Conservation (phyloP, 2,113 vertebrate species). For the Falcunculus frontatus region DNA sequence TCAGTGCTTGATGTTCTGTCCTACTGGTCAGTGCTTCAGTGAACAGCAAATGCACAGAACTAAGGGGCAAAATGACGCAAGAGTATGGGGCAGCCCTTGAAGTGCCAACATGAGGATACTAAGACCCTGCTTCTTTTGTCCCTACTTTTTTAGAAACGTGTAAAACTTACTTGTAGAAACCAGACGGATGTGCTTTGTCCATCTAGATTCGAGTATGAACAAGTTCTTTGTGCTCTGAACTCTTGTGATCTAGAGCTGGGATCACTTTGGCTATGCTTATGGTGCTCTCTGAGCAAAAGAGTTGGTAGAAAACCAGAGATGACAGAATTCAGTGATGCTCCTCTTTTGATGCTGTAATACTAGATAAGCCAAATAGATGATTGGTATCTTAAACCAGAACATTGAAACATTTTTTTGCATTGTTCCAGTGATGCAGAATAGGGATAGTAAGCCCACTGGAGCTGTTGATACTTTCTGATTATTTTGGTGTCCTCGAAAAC, state of each 20-base stretch:
- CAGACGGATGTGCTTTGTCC: not conserved
- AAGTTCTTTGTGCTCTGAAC: not conserved
- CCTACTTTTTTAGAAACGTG: not conserved
- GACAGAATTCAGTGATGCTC: not conserved
- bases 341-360: not conserved
- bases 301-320: not conserved
- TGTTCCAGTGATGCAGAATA: not conserved
- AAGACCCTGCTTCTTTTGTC: not conserved
- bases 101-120: not conserved
- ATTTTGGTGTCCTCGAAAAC: not conserved
- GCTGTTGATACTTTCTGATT: not conserved
- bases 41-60: not conserved
- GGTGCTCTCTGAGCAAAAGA: not conserved
- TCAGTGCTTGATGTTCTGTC: not conserved
- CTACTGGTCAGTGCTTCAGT: fast-evolving
- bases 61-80: not conserved
- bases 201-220: not conserved
- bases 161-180: not conserved
- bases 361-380: not conserved
- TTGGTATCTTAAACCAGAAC: not conserved
- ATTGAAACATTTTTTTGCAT: not conserved
- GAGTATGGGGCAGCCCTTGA: not conserved
- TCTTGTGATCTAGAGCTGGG: not conserved
- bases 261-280: not conserved
- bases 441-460: not conserved